Conservation (phyloP, 2,888 invertebrate genomes). For the Carabus problematicus region DNA sequence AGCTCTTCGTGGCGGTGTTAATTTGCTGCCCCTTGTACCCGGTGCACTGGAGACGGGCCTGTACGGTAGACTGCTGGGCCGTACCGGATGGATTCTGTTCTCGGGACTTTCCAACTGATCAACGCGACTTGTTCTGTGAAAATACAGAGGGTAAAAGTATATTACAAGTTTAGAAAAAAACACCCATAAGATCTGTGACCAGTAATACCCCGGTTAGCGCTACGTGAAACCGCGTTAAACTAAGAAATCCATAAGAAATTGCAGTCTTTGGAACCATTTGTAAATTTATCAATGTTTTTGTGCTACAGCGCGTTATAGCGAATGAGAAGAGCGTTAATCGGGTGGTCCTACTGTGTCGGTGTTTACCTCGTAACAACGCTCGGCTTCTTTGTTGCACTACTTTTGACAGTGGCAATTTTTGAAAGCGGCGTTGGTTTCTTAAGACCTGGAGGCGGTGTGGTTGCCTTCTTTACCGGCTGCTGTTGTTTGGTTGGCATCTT, state of each 20-base stretch:
- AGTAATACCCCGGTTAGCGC: too few relatives aligned
- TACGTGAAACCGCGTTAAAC: too few relatives aligned
- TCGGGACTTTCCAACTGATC: slow-evolving; percentile 63
- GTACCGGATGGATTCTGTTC: slow-evolving; percentile 59
- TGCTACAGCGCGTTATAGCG: too few relatives aligned
- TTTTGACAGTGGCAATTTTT: slow-evolving; percentile 46
- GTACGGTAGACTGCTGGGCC: slow-evolving; percentile 76
- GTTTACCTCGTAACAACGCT: slow-evolving; percentile 50
- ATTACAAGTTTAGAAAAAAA: background rate
- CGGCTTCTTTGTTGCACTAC: slow-evolving; percentile 46
- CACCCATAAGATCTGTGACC: background rate
- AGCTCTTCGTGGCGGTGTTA: slow-evolving; percentile 66
- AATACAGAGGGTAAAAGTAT: background rate
- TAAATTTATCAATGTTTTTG: too few relatives aligned
- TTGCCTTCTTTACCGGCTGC: slow-evolving; percentile 58
- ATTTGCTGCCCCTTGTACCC: slow-evolving; percentile 53
- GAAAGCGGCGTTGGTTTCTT: slow-evolving; percentile 37
- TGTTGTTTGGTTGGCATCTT: slow-evolving; percentile 50
- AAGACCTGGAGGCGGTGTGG: slow-evolving; percentile 53
- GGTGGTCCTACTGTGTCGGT: too few relatives aligned
- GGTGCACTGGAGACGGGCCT: slow-evolving; percentile 58
- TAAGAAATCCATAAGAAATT: too few relatives aligned
- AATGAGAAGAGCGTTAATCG: too few relatives aligned
- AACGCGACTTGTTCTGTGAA: slow-evolving; percentile 66
- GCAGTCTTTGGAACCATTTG: too few relatives aligned